These are phyloP conservation scores for Erebia epiphron DNA, from an alignment of 2,888 invertebrate species.

Conservation along the genomic window DNA sequence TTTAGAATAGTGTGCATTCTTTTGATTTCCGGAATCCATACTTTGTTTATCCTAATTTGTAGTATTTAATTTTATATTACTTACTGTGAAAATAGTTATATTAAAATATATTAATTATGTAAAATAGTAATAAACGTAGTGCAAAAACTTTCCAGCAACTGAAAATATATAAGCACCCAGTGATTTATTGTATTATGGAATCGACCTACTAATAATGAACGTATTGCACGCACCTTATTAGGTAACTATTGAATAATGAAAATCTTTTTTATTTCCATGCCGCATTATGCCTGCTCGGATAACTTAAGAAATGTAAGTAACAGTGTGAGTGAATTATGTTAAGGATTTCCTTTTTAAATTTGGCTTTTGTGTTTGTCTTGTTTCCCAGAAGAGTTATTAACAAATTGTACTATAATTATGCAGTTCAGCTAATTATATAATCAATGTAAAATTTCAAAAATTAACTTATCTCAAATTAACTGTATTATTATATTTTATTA, in stretches of 20 bases:
- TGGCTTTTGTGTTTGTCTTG: no score
- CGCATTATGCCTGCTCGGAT: constrained; percentile 44
- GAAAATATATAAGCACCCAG: constrained; percentile 26
- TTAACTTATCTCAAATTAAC: not conserved
- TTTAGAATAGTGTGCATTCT: constrained; percentile 23
- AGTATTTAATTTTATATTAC: constrained; percentile 4
- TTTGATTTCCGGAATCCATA: constrained; percentile 22
- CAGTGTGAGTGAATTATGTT: constrained; percentile 21
- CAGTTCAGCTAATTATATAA: not conserved
- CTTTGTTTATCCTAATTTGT: constrained; percentile 6
- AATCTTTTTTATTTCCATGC: constrained; percentile 58
- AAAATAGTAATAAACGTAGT: constrained; percentile 5
- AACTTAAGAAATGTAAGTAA: constrained; percentile 43
- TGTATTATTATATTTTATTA: not conserved
- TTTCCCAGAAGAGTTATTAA: no score
- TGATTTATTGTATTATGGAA: constrained; percentile 38
- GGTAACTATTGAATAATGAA: constrained; percentile 52
- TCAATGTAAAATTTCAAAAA: no score
- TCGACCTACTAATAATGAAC: constrained; percentile 42
- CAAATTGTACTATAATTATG: no score
- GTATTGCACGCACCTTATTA: constrained; percentile 50
- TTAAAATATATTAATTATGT: constrained; percentile 15
- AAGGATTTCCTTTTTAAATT: not conserved
- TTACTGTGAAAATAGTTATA: not conserved
- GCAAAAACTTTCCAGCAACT: constrained; percentile 28